These are phyloP conservation scores for Muscicapa comitata DNA, from an alignment of 2,797 vertebrate genomes.

Conservation along the genomic window DNA sequence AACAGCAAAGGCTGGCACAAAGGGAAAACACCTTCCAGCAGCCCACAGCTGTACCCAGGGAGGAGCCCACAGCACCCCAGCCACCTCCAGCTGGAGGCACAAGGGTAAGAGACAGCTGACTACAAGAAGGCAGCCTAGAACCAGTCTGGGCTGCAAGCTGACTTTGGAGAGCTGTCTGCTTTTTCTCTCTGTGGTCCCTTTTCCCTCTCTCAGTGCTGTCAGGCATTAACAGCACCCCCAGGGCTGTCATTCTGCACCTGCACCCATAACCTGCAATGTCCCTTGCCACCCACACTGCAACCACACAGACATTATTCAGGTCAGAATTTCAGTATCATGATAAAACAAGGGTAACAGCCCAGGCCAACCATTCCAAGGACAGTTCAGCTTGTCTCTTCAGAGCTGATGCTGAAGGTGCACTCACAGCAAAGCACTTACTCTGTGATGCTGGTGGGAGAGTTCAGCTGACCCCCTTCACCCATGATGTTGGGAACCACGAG, in stretches of 20 bases:
- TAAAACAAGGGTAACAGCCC: rapidly evolving
- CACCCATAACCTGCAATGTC: background rate
- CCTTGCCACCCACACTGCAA: background rate
- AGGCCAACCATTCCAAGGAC: rapidly evolving
- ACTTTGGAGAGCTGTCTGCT: rapidly evolving
- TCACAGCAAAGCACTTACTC: background rate
- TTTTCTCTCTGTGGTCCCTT: background rate
- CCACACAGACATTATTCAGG: rapidly evolving
- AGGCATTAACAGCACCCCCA: background rate
- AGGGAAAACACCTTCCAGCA: background rate
- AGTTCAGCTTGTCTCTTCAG: background rate
- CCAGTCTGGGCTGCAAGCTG: background rate
- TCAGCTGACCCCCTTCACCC: background rate
- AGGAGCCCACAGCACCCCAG: rapidly evolving
- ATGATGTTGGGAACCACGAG: constrained; percentile 3
- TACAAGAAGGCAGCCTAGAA: background rate
- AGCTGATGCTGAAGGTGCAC: rapidly evolving
- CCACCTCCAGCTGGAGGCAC: background rate
- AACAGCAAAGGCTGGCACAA: background rate
- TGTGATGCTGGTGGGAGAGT: background rate
- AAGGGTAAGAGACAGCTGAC: background rate
- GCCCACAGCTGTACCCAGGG: background rate
- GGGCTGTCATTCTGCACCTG: background rate
- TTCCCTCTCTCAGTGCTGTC: background rate
- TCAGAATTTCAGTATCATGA: background rate